These are phyloP conservation scores for Nomada fabriciana DNA, from an alignment of 2,888 invertebrate species.

Conservation along the genomic window DNA sequence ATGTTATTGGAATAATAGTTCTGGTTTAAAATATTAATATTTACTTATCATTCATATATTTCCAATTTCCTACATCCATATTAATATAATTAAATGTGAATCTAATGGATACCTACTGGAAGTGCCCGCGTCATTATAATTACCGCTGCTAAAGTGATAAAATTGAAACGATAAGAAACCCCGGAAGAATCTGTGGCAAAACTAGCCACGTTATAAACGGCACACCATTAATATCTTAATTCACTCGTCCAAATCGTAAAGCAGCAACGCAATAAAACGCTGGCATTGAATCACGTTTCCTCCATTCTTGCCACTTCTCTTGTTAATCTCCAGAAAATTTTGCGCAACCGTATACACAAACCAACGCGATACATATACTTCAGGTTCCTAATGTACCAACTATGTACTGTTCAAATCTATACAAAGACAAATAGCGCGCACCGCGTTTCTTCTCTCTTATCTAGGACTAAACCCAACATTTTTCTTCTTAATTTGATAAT, in stretches of 20 bases:
- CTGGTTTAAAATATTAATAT: too few species aligned
- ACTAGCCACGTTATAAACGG: not conserved
- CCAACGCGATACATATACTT: not conserved
- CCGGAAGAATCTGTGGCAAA: not conserved
- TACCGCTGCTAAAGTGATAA: not conserved
- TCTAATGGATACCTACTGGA: too few species aligned
- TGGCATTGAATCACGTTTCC: slow-evolving; percentile 27
- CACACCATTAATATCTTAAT: slow-evolving; percentile 15
- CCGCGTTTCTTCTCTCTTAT: not conserved
- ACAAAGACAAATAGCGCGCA: too few species aligned
- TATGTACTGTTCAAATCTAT: too few species aligned
- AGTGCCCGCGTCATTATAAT: too few species aligned
- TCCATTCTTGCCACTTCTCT: not conserved
- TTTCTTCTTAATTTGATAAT: not conserved
- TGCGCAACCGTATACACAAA: not conserved
- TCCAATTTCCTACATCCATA: too few species aligned
- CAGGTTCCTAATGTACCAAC: not conserved
- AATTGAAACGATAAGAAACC: not conserved
- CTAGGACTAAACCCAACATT: slow-evolving; percentile 33
- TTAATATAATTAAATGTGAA: too few species aligned
- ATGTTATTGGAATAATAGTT: too few species aligned
- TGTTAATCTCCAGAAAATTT: slow-evolving; percentile 33
- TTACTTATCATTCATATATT: too few species aligned
- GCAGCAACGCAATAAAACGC: slow-evolving; percentile 46
- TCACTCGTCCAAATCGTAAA: not conserved